Percentiles rank a stretch among this genome's conserved stretches.
Evolutionary conservation across 2,888 invertebrate genomes (phyloP).

Genomic region (Pseudococcus jackbeardsleyi): DNA sequence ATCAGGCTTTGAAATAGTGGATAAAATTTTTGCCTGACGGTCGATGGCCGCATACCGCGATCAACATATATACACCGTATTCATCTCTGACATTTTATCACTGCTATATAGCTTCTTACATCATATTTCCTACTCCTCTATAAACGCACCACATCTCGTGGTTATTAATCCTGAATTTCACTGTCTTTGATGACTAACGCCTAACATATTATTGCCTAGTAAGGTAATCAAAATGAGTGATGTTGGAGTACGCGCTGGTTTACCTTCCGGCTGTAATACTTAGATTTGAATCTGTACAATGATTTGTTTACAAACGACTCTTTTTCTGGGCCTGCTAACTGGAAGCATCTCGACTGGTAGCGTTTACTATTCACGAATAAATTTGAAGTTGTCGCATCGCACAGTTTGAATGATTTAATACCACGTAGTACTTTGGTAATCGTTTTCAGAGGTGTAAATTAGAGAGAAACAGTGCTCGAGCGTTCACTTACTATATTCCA

Average conservation of each 20-base stretch:
- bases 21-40: conserved; percentile 50
- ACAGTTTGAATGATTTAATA: too few relatives aligned
- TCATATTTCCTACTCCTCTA: conserved; percentile 25
- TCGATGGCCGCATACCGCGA: conserved; percentile 61
- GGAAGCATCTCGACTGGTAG: too few relatives aligned
- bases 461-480: too few relatives aligned
- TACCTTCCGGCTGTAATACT: conserved; percentile 48
- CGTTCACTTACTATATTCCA: too few relatives aligned
- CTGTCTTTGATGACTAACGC: conserved; percentile 59
- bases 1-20: conserved; percentile 58
- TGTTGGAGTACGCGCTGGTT: conserved; percentile 54
- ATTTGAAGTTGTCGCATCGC: too few relatives aligned
- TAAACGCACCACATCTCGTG: conserved; percentile 10
- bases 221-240: conserved; percentile 59
- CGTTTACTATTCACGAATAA: too few relatives aligned
- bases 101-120: conserved; percentile 58
- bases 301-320: conserved; percentile 36
- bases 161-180: conserved; percentile 60
- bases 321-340: neutral
- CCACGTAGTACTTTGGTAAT: too few relatives aligned
- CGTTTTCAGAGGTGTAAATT: too few relatives aligned
- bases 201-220: conserved; percentile 57
- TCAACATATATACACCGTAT: conserved; percentile 56
- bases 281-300: conserved; percentile 54
- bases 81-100: conserved; percentile 62